A percentile compares a stretch with the other conserved stretches of the same genome.
Conservation (phyloP, 2,113 vertebrate species). For the Serilophus lunatus region DNA sequence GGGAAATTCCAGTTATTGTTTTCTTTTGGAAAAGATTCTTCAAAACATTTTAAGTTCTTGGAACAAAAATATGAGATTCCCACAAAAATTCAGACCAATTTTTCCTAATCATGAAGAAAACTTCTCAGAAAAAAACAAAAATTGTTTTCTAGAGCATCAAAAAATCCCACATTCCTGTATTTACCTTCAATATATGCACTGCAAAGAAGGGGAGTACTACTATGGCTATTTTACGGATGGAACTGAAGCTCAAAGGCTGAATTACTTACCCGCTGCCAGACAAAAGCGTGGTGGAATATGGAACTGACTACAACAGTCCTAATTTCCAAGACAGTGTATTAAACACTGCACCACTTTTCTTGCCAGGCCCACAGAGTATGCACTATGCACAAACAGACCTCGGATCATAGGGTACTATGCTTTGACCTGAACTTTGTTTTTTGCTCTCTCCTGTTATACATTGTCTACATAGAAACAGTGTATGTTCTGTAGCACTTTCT, state of each 20-base stretch:
- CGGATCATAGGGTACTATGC: background rate
- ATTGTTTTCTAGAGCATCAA: background rate
- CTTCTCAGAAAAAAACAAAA: background rate
- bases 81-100: background rate
- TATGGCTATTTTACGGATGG: background rate
- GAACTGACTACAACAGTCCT: background rate
- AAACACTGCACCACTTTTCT: background rate
- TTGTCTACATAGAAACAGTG: background rate
- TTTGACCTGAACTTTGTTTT: slow-evolving; percentile 32
- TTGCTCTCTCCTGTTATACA: background rate
- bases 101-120: background rate
- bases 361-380: background rate
- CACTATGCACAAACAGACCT: background rate
- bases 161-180: background rate
- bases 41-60: background rate
- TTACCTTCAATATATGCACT: background rate
- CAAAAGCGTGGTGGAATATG: background rate
- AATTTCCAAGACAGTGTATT: background rate
- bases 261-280: background rate
- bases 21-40: background rate
- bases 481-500: slow-evolving; percentile 23
- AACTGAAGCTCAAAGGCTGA: background rate
- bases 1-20: background rate
- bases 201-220: background rate
- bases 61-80: background rate